Evolutionary conservation across 2,797 vertebrate species (phyloP), one percentile per base, ranked within the genome.

Genomic region (Coranthus polyacanthus): DNA sequence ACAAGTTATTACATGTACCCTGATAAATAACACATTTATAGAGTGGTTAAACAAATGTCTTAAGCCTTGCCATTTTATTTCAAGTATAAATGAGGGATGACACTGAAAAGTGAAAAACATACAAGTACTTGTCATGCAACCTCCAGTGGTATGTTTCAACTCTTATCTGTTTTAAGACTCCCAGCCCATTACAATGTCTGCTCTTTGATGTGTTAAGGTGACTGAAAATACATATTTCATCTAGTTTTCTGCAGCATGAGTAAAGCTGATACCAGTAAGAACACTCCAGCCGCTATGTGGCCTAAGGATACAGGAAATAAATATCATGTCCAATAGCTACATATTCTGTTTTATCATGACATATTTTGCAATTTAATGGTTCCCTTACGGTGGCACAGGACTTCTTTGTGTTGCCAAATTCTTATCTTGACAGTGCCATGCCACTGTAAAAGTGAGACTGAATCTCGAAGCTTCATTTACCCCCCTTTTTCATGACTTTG

Each of bases 291-390:
- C n/a, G n/a, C n/a, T n/a, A n/a, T n/a, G n/a, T n/a, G n/a, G n/a
- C n/a, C n/a, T n/a, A n/a, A n/a, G n/a, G n/a, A n/a, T n/a, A n/a
- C n/a, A n/a, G n/a, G n/a, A n/a, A 9, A 54, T 47, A 12, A 46
- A 45, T 52, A 45, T 46, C 18, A 13, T 26, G 42, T 56, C 21
- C 29, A 12, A 49, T 8, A 51, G 26, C 37, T 32, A 7, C 39
- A 36, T 44, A 41, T 36, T 46, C 29, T 60, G 61, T 49, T 80
- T 73, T 68, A 72, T 72, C 55, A 53, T 22, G 47, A 17, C 70
- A 69, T 29, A 44, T 68, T 91, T 88, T 87, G 82, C 66, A 60
- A 82, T 81, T 83, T 87, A 88, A 89, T 84, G 49, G 52, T 21
- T 32, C 36, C 49, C 52, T 39, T 32, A 63, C 16, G 55, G 59